Percentiles rank a stretch among this genome's conserved stretches.
These are phyloP conservation scores for Drosophila algonquin DNA, from an alignment of 2,888 invertebrate species.

Conservation along the genomic window DNA sequence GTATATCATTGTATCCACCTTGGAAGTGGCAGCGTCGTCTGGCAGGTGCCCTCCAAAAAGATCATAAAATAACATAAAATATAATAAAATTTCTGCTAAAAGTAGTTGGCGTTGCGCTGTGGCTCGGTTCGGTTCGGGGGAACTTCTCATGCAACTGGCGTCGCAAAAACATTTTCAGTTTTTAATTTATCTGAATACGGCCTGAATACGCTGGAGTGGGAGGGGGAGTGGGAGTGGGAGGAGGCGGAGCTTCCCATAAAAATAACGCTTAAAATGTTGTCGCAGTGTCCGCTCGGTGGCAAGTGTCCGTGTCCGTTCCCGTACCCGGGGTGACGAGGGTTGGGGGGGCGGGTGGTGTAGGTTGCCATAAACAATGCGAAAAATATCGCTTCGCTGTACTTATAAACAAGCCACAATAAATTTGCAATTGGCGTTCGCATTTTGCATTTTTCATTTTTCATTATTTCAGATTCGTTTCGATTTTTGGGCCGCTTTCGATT, in stretches of 20 bases:
- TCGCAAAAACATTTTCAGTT: conserved; percentile 57
- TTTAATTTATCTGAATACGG: conserved; percentile 19
- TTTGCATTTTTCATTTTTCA: conserved; percentile 38
- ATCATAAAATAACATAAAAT: conserved; percentile 38
- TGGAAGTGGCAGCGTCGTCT: conserved; percentile 26
- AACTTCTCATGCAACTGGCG: conserved; percentile 65
- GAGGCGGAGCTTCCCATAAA: conserved; percentile 47
- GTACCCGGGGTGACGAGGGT: not conserved
- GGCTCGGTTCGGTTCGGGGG: not conserved
- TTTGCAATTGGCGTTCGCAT: conserved; percentile 60
- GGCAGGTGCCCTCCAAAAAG: conserved; percentile 54
- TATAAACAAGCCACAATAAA: conserved; percentile 65
- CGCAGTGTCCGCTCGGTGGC: not conserved
- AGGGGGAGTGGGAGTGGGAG: no score
- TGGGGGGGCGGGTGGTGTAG: conserved; percentile 5
- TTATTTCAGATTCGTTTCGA: conserved; percentile 10
- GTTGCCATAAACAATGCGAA: conserved; percentile 71
- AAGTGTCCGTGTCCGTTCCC: not conserved
- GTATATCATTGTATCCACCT: conserved; percentile 28
- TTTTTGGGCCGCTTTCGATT: conserved; percentile 6
- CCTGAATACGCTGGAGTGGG: no score
- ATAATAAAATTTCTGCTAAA: conserved; percentile 26
- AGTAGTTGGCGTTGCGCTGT: not conserved
- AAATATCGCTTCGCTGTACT: conserved; percentile 52
- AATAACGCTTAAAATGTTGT: conserved; percentile 63